Percentiles rank a stretch among this genome's conserved stretches.
Conservation (phyloP, 1,140 invertebrate genomes). For the Aricia agestis region DNA sequence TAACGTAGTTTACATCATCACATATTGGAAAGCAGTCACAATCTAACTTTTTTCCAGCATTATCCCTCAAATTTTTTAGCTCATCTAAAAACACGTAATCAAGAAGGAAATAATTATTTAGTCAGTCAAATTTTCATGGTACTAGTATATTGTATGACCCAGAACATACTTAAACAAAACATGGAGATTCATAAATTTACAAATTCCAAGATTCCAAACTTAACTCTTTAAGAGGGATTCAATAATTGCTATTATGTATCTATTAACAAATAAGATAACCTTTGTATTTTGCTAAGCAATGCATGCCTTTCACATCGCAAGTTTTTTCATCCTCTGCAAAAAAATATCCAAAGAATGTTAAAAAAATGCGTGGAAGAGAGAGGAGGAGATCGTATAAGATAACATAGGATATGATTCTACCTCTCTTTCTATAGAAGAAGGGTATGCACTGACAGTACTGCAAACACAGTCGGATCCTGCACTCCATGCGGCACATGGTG, state of each 20-base stretch:
- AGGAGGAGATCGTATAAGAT: too few species aligned
- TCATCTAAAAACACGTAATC: slow-evolving; percentile 47
- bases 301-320: slow-evolving; percentile 78
- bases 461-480: slow-evolving; percentile 77
- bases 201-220: too few species aligned
- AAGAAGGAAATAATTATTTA: too few species aligned
- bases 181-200: too few species aligned
- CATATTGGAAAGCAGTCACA: slow-evolving; percentile 71
- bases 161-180: too few species aligned
- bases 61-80: slow-evolving; percentile 56
- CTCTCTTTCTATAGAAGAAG: slow-evolving; percentile 78
- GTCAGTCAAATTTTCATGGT: too few species aligned
- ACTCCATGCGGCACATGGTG: slow-evolving; percentile 81
- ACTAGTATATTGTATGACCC: too few species aligned
- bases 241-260: too few species aligned
- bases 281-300: slow-evolving; percentile 78
- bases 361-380: too few species aligned
- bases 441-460: slow-evolving; percentile 80
- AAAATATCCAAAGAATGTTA: slow-evolving; percentile 34
- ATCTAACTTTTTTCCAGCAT: slow-evolving; percentile 63
- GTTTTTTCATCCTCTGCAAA: slow-evolving; percentile 75
- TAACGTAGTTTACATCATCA: slow-evolving; percentile 37
- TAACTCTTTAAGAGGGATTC: too few species aligned
- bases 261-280: slow-evolving; percentile 57
- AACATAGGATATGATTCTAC: slow-evolving; percentile 42